Conservation (phyloP, 2,113 vertebrate species). For the Mesitornis unicolor region DNA sequence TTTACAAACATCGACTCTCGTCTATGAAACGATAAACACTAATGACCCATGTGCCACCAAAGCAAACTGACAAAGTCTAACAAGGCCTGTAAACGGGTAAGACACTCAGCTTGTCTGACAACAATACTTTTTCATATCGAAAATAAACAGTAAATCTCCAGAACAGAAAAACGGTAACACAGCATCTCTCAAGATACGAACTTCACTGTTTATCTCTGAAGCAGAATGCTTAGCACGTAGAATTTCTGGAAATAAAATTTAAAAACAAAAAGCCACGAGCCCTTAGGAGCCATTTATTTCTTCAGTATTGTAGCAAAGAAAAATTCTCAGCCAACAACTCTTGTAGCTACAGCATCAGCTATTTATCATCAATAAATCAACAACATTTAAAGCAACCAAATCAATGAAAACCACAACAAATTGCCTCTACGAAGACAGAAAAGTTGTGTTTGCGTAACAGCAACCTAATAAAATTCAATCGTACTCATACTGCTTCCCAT, state of each 20-base stretch:
- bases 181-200: slow-evolving; percentile 5
- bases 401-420: slow-evolving; percentile 39
- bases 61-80: slow-evolving; percentile 41
- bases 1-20: not conserved
- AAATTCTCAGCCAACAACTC: slow-evolving; percentile 37
- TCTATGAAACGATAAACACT: slow-evolving; percentile 14
- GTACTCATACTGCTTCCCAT: not conserved
- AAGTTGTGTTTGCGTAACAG: not conserved
- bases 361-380: slow-evolving; percentile 62
- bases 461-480: not conserved
- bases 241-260: slow-evolving; percentile 68
- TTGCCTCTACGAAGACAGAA: not conserved
- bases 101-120: not conserved
- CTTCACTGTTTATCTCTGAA: slow-evolving; percentile 28
- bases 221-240: slow-evolving; percentile 46
- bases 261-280: slow-evolving; percentile 38
- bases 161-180: slow-evolving; percentile 18
- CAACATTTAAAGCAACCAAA: slow-evolving; percentile 42
- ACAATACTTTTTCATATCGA: slow-evolving; percentile 25
- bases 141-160: slow-evolving; percentile 44
- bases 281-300: slow-evolving; percentile 64
- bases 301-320: slow-evolving; percentile 22
- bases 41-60: slow-evolving; percentile 20
- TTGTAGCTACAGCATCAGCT: slow-evolving; percentile 30
- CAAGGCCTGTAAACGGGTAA: slow-evolving; percentile 37